Conservation (phyloP, 1,140 invertebrate genomes). For the Chironomus tepperi region DNA sequence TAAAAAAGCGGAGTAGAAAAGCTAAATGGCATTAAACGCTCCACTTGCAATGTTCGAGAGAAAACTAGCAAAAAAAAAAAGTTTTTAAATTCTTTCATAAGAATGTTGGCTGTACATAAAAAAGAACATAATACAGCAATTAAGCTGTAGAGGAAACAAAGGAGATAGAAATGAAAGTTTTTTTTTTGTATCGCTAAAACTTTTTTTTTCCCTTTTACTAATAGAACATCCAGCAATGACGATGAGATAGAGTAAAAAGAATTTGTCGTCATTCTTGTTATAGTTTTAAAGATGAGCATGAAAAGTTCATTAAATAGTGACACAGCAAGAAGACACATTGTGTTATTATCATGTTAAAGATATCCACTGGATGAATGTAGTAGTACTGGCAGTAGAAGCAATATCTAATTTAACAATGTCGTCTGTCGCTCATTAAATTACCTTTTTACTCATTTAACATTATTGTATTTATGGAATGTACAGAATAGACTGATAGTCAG, state of each 20-base stretch:
- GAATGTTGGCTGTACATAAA: neutral
- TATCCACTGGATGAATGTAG: too few relatives aligned
- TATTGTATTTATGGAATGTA: too few relatives aligned
- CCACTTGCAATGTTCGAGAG: slow-evolving; percentile 4
- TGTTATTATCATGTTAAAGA: too few relatives aligned
- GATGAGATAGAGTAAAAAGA: neutral
- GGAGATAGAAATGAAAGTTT: neutral
- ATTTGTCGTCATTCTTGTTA: neutral
- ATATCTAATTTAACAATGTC: neutral
- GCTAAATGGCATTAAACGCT: slow-evolving; percentile 7
- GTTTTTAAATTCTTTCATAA: slow-evolving; percentile 3
- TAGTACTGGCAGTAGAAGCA: neutral
- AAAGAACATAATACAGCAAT: slow-evolving; percentile 8
- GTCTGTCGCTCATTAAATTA: neutral
- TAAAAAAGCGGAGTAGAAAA: neutral
- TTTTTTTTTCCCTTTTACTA: too few relatives aligned
- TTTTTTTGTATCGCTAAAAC: neutral
- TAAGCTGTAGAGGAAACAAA: slow-evolving; percentile 12
- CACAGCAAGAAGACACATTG: too few relatives aligned
- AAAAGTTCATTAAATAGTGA: neutral
- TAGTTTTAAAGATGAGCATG: neutral
- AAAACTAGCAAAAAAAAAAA: neutral
- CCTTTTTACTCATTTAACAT: neutral
- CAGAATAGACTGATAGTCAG: too few relatives aligned
- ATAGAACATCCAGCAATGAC: neutral